phyloP scores from a whole-genome alignment of 37 sponge, comb jelly and placozoan genomes.

The Crambe crambe region DNA sequence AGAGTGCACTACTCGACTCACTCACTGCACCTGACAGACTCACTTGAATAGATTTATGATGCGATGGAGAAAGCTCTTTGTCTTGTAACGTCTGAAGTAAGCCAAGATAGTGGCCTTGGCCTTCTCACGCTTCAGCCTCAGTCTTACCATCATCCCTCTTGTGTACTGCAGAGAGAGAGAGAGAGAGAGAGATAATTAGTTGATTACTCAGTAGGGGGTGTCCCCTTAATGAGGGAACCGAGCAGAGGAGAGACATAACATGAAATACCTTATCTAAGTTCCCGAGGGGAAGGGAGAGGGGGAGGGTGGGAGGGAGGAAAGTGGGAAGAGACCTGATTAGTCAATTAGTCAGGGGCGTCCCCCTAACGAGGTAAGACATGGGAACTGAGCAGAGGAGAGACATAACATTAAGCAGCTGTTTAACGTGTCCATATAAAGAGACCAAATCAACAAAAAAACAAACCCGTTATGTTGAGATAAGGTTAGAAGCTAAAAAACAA shows the following conservation, averaged over 20 bases:
- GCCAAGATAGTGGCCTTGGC: constrained; percentile 36
- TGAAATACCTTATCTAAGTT: no score
- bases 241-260: no score
- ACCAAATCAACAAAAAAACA: no score
- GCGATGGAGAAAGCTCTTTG: constrained; percentile 28
- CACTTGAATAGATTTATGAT: constrained; percentile 49
- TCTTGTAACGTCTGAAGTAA: constrained; percentile 54
- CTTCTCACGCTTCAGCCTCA: constrained; percentile 24
- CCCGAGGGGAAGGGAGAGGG: constrained; percentile 2
- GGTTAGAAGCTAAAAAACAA: no score
- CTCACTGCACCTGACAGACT: no score
- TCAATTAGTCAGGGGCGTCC: no score
- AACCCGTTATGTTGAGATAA: no score
- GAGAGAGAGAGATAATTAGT: constrained; percentile 18
- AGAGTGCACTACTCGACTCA: no score
- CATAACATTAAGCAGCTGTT: no score
- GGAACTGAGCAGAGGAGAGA: neutral
- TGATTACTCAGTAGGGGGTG: no score
- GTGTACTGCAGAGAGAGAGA: constrained; percentile 38
- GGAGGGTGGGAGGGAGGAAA: constrained; percentile 16
- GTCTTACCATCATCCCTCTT: constrained; percentile 39
- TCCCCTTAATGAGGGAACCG: no score
- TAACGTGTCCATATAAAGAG: no score
- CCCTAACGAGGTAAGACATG: neutral
- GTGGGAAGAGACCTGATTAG: neutral